Percentiles rank a stretch among this genome's conserved stretches.
These are phyloP conservation scores for Hylaea fasciaria DNA, from an alignment of 2,888 invertebrate species.

Conservation along the genomic window DNA sequence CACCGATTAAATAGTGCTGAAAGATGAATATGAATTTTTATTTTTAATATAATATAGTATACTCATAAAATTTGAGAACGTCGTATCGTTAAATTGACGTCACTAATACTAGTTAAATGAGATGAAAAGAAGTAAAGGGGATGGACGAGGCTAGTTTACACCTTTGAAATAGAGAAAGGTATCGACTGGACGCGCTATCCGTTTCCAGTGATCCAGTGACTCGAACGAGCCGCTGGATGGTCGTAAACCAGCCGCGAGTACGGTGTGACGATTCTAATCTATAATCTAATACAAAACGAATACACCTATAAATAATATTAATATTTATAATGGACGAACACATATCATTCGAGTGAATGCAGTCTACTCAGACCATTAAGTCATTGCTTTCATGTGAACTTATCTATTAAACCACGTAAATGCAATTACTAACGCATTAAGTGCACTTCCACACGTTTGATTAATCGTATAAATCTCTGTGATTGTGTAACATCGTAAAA, in stretches of 20 bases:
- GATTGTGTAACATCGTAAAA: constrained; percentile 15
- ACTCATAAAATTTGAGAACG: constrained; percentile 43
- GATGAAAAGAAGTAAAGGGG: constrained; percentile 19
- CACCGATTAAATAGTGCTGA: constrained; percentile 56
- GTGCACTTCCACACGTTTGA: constrained; percentile 55
- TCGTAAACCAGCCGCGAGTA: constrained; percentile 30
- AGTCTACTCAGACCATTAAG: constrained; percentile 78
- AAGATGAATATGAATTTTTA: constrained; percentile 48
- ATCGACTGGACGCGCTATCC: constrained; percentile 17
- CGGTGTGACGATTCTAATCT: constrained; percentile 30
- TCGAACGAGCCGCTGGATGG: constrained; percentile 22
- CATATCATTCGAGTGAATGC: constrained; percentile 82
- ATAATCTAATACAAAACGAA: constrained; percentile 57
- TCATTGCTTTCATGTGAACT: constrained; percentile 76
- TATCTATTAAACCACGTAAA: constrained; percentile 61
- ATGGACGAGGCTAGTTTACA: constrained; percentile 17
- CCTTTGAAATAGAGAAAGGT: constrained; percentile 19
- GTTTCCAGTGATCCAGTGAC: constrained; percentile 24
- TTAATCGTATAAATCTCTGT: constrained; percentile 6
- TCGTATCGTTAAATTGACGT: constrained; percentile 38
- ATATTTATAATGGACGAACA: constrained; percentile 82
- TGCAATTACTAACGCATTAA: constrained; percentile 68
- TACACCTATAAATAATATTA: constrained; percentile 72
- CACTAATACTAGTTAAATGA: constrained; percentile 24
- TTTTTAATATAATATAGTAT: constrained; percentile 60